Percentiles rank a stretch among this genome's conserved stretches.
These are phyloP conservation scores for Thumatha senex DNA, from an alignment of 2,888 invertebrate species.

Conservation along the genomic window DNA sequence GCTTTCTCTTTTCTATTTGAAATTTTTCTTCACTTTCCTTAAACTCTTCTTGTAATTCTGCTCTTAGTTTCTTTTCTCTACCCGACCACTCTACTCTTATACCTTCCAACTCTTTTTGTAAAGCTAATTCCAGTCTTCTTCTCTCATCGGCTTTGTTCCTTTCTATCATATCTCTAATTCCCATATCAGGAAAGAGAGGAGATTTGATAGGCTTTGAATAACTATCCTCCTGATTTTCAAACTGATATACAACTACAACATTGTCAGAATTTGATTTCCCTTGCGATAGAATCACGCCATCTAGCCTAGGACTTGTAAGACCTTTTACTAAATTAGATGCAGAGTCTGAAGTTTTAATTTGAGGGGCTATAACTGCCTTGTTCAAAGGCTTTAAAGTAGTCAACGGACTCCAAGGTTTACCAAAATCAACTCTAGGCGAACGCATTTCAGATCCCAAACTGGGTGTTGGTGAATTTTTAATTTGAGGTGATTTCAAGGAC, in stretches of 20 bases:
- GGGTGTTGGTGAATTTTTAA: constrained; percentile 65
- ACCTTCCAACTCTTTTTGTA: constrained; percentile 79
- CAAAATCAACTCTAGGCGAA: constrained; percentile 63
- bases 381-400: constrained; percentile 66
- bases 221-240: constrained; percentile 66
- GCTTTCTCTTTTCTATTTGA: constrained; percentile 61
- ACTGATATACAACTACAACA: constrained; percentile 76
- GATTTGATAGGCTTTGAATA: constrained; percentile 61
- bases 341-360: constrained; percentile 64
- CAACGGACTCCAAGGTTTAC: constrained; percentile 66
- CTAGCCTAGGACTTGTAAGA: constrained; percentile 66
- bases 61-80: constrained; percentile 80
- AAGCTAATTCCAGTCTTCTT: constrained; percentile 65
- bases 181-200: constrained; percentile 68
- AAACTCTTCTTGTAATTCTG: constrained; percentile 79
- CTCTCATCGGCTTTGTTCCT: constrained; percentile 70
- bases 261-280: constrained; percentile 73
- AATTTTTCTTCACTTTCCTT: constrained; percentile 76
- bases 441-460: constrained; percentile 57
- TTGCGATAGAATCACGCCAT: constrained; percentile 74
- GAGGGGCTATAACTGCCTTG: constrained; percentile 52
- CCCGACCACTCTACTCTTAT: constrained; percentile 83
- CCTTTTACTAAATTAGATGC: constrained; percentile 58
- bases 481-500: constrained; percentile 51
- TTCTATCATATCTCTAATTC: constrained; percentile 67